A percentile compares a stretch with the other conserved stretches of the same genome.
phyloP scores from a whole-genome alignment of 2,888 invertebrate genomes.

The Lasioglossum calceatum region DNA sequence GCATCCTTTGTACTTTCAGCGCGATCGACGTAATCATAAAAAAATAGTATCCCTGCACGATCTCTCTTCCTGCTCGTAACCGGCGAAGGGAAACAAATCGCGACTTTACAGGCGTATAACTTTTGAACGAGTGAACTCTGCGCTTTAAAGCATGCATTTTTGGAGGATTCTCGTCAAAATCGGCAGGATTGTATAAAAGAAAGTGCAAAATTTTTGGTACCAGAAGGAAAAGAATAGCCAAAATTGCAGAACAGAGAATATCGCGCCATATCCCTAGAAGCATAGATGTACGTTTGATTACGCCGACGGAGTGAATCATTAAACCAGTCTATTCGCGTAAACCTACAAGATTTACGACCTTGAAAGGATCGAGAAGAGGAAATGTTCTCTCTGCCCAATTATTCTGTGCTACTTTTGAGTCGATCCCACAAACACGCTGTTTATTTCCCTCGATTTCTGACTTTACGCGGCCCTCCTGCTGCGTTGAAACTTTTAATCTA shows the following conservation, averaged over 20 bases:
- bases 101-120: too few relatives aligned
- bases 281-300: conserved; percentile 9
- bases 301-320: conserved; percentile 30
- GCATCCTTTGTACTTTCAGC: too few relatives aligned
- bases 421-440: neutral
- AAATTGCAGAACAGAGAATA: neutral
- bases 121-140: too few relatives aligned
- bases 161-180: too few relatives aligned
- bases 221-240: too few relatives aligned
- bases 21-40: too few relatives aligned
- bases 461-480: conserved; percentile 19
- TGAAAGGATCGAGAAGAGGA: conserved; percentile 15
- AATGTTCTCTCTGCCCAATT: conserved; percentile 12
- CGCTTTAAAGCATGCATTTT: too few relatives aligned
- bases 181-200: too few relatives aligned
- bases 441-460: conserved; percentile 14
- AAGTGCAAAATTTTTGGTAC: too few relatives aligned
- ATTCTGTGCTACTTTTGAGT: conserved; percentile 2
- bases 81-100: too few relatives aligned
- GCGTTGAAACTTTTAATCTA: conserved; percentile 3
- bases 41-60: too few relatives aligned
- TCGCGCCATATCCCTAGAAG: neutral
- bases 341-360: conserved; percentile 44
- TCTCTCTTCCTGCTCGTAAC: too few relatives aligned
- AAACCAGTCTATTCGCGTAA: conserved; percentile 30